Conservation (phyloP, 2,888 invertebrate genomes). For the Trichacis sp. region DNA sequence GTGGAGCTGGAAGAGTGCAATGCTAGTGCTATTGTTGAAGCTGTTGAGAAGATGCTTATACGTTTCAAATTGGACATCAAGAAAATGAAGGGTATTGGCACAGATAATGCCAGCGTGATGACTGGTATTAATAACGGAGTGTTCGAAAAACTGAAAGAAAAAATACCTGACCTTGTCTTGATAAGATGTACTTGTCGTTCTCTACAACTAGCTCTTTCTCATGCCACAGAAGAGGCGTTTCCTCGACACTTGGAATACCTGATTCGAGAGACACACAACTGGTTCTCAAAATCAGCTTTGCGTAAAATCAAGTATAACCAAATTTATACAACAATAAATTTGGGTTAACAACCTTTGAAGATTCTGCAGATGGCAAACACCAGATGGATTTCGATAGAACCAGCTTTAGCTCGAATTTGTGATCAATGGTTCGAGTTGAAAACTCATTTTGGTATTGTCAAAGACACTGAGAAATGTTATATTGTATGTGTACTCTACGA, state of each 20-base stretch:
- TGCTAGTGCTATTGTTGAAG: not conserved
- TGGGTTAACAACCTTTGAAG: not conserved
- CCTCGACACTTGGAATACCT: not conserved
- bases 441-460: not conserved
- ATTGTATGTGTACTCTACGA: too few species aligned
- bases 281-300: not conserved
- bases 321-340: not conserved
- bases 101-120: not conserved
- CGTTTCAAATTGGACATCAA: not conserved
- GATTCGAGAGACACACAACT: not conserved
- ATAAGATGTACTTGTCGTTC: not conserved
- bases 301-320: not conserved
- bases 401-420: not conserved
- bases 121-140: not conserved
- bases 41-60: not conserved
- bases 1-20: not conserved
- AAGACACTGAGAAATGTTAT: not conserved
- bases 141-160: not conserved
- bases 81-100: not conserved
- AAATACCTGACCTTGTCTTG: not conserved
- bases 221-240: not conserved
- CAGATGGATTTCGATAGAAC: not conserved
- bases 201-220: not conserved
- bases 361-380: too few species aligned
- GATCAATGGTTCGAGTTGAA: not conserved